A percentile compares a stretch with the other conserved stretches of the same genome.
Conservation (phyloP, 2,888 invertebrate genomes). For the Criorhina ranunculi region DNA sequence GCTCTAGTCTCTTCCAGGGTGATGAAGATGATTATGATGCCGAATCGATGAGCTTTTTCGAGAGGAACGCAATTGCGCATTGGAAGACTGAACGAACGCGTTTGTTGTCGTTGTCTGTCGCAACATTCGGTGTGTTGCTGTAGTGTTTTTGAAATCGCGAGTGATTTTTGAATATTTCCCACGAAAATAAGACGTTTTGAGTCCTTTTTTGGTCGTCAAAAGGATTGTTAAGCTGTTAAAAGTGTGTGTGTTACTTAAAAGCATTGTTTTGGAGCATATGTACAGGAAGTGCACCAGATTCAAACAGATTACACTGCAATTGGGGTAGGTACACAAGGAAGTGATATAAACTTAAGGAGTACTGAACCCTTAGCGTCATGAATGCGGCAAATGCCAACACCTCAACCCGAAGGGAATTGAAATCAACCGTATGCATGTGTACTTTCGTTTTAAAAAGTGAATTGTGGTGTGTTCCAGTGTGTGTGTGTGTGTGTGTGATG, state of each 20-base stretch:
- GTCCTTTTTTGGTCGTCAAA: not conserved
- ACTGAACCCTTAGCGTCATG: constrained; percentile 49
- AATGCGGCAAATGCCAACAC: constrained; percentile 49
- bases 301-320: constrained; percentile 43
- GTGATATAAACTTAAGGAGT: constrained; percentile 47
- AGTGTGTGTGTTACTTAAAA: not conserved
- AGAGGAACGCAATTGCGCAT: constrained; percentile 76
- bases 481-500: not conserved
- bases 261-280: not conserved
- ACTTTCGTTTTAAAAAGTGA: not conserved
- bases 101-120: constrained; percentile 71
- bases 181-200: not conserved
- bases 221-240: not conserved
- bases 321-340: constrained; percentile 74
- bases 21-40: constrained; percentile 62
- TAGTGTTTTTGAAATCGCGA: constrained; percentile 64
- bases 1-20: constrained; percentile 27
- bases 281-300: constrained; percentile 43
- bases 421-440: not conserved
- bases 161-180: constrained; percentile 5
- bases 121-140: constrained; percentile 71
- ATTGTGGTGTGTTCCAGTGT: too few species aligned
- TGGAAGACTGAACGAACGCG: constrained; percentile 48
- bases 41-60: constrained; percentile 74
- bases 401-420: constrained; percentile 4